Evolutionary conservation across 2,888 invertebrate species (phyloP).

Genomic region (Gisinianus flammeolus): DNA sequence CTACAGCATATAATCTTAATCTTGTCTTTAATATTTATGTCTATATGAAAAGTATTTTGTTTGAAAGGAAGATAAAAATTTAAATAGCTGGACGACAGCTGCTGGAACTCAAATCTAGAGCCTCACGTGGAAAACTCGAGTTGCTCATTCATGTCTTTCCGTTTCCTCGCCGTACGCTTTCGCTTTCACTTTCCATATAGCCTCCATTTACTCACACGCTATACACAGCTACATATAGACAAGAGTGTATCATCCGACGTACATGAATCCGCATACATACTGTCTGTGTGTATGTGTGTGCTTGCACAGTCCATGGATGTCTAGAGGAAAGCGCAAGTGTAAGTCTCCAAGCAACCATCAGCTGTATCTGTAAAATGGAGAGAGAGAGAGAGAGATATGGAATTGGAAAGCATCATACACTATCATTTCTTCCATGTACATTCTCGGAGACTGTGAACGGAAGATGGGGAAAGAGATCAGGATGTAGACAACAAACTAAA

Average conservation of each 20-base stretch:
- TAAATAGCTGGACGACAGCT: not conserved
- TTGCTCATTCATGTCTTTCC: not conserved
- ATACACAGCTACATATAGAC: not conserved
- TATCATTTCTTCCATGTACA: too few species aligned
- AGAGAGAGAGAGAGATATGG: too few species aligned
- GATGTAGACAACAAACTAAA: too few species aligned
- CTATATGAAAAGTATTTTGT: too few species aligned
- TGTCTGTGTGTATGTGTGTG: not conserved
- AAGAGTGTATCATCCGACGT: not conserved
- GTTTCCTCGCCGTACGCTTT: too few species aligned
- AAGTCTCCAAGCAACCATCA: slow-evolving; percentile 28
- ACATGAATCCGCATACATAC: not conserved
- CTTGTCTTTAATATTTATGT: too few species aligned
- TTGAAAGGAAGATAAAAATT: not conserved
- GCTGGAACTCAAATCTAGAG: not conserved
- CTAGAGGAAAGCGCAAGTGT: slow-evolving; percentile 10
- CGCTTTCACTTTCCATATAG: too few species aligned
- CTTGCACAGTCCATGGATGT: not conserved
- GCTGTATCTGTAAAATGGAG: too few species aligned
- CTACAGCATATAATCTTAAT: too few species aligned
- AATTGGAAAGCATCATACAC: not conserved
- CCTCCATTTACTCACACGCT: not conserved
- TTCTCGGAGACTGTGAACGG: too few species aligned
- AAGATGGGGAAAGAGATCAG: too few species aligned
- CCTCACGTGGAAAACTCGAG: not conserved